These are phyloP conservation scores for Acronicta aceris DNA, from an alignment of 2,888 invertebrate species.

Conservation along the genomic window DNA sequence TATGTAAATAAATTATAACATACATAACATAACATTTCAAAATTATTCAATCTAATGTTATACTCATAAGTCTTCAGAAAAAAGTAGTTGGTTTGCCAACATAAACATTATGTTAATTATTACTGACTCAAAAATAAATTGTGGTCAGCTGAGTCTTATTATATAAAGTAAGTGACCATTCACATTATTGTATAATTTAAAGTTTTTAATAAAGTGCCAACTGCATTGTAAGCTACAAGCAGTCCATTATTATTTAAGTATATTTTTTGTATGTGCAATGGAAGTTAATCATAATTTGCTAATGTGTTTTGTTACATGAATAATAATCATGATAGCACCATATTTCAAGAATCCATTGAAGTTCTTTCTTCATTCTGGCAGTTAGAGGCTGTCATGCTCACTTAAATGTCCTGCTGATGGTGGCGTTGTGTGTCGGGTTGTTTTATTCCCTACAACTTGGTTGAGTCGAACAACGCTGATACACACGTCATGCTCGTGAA, in stretches of 20 bases:
- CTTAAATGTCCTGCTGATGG: too few species aligned
- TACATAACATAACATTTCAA: too few species aligned
- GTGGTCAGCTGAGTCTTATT: background rate
- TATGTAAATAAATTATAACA: too few species aligned
- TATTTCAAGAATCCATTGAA: slow-evolving; percentile 7
- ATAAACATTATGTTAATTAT: background rate
- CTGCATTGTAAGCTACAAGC: slow-evolving; percentile 5
- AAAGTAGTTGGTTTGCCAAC: background rate
- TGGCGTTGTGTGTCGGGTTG: too few species aligned
- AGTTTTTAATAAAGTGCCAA: background rate
- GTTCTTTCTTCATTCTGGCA: too few species aligned
- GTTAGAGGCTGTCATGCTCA: too few species aligned
- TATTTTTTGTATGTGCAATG: slow-evolving; percentile 29
- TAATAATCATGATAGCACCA: slow-evolving; percentile 20
- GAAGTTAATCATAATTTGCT: slow-evolving; percentile 29
- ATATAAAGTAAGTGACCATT: background rate
- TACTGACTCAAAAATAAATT: background rate
- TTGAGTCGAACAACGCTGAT: too few species aligned
- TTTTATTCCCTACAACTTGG: too few species aligned
- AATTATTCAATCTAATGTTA: too few species aligned
- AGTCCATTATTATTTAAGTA: slow-evolving; percentile 17
- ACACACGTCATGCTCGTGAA: too few species aligned
- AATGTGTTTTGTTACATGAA: slow-evolving; percentile 20
- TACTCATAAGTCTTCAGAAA: too few species aligned
- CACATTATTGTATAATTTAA: background rate